Percentiles rank a stretch among this genome's conserved stretches.
Conservation (phyloP, 2,888 invertebrate species). For the Megaustenia siamemsis region DNA sequence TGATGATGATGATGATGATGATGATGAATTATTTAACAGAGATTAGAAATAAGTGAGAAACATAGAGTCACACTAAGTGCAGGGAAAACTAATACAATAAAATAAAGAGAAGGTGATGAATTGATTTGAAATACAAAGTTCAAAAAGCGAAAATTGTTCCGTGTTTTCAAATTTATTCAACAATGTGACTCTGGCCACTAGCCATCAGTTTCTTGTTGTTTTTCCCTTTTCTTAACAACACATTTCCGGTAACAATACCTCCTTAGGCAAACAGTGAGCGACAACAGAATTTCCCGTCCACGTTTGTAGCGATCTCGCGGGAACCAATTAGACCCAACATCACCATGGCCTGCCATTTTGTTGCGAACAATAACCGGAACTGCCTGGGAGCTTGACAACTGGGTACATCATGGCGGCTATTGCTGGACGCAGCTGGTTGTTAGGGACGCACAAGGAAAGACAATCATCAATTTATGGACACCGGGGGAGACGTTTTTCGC, state of each 20-base stretch:
- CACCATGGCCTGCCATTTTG: conserved; percentile 1
- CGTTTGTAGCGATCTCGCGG: neutral
- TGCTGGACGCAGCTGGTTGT: conserved; percentile 31
- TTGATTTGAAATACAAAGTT: too few species aligned
- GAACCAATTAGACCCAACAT: conserved; percentile 29
- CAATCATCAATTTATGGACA: conserved; percentile 28
- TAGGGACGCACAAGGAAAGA: conserved; percentile 20
- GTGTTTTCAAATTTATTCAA: too few species aligned
- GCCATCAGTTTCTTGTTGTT: too few species aligned
- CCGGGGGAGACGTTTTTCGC: neutral
- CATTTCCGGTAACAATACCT: conserved; percentile 5
- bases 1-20: too few species aligned
- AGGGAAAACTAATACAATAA: too few species aligned
- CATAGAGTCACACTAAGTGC: too few species aligned
- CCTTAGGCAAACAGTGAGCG: neutral
- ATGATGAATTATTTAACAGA: too few species aligned
- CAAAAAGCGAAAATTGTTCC: too few species aligned
- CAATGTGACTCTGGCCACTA: too few species aligned
- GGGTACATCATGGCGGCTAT: neutral
- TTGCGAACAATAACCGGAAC: conserved; percentile 18
- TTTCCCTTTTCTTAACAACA: neutral
- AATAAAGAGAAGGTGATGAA: too few species aligned
- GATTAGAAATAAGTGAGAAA: too few species aligned
- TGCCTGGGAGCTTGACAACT: conserved; percentile 6
- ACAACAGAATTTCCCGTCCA: neutral